Percentiles rank a stretch among this genome's conserved stretches.
phyloP scores from a whole-genome alignment of 2,797 vertebrate genomes.

The Heliangelus exortis region DNA sequence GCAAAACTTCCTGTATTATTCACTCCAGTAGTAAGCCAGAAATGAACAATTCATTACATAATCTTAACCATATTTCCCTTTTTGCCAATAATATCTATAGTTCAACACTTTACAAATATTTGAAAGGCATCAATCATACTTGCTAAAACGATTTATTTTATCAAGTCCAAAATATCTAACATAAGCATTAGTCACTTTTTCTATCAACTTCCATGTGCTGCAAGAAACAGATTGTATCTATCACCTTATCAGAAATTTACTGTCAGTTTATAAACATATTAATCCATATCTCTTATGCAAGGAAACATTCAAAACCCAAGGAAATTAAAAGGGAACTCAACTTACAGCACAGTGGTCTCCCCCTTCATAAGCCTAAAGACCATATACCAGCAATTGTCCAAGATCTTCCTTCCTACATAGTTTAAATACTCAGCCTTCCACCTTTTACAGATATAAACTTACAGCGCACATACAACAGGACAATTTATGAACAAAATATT shows the following conservation, averaged over 20 bases:
- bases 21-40: background rate
- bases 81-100: background rate
- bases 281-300: background rate
- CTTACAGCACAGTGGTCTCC: background rate
- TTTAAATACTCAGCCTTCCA: background rate
- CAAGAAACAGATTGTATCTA: constrained; percentile 20
- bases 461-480: background rate
- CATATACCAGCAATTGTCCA: background rate
- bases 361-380: background rate
- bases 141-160: background rate
- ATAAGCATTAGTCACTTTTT: background rate
- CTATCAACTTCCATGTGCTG: background rate
- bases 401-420: background rate
- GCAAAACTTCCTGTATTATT: background rate
- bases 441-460: background rate
- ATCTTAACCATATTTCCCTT: background rate
- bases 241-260: background rate
- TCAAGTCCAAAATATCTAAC: background rate
- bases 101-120: background rate
- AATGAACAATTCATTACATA: background rate
- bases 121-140: constrained; percentile 3
- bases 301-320: background rate
- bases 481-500: background rate
- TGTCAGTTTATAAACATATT: background rate
- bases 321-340: background rate